Base-by-base conservation (phyloP, 1,140 invertebrate species). In the Trypoxylus dichotomus region DNA sequence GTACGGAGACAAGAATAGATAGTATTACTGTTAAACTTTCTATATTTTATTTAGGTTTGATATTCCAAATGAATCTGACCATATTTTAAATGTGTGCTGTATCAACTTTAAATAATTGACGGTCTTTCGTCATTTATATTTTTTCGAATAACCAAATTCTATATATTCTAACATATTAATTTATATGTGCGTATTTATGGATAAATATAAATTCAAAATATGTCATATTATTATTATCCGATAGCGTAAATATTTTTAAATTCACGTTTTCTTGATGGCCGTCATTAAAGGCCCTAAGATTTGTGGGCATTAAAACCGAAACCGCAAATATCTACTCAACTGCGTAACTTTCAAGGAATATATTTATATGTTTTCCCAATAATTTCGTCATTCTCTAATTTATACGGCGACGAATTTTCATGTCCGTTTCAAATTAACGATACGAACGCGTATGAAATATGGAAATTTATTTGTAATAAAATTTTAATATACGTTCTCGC, bases 381-480 rank as follows among this genome's bases (percentile, higher is more conserved):
- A 47, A 47, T 47, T 47, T 47, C 43, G 43, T 47, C 43, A 47
- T 47, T 47, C 43, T 15, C 43, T 47, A 47, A 47, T 47, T 47
- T 47, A 47, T 37, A 37, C 32, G 32, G 32, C 32, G 32, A 37
- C 32, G 32, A 37, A 37, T 37, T 37, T 37, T 5, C 7, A 58
- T 5, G 15, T 8, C 25, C 21, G 6, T 63, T 24, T 63, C 60
- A 63, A 63, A 63, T 63, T 63, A 63, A 63, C 60, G 60, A 63
- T 47, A 47, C 43, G n/a, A n/a, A n/a, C n/a, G n/a, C n/a, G 43
- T 19, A 1, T 63, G 25, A 63, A 63, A 63, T 63, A 63, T 63
- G 21, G 3, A 24, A 24, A 25, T 63, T 63, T 63, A 63, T 63
- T 63, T 63, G 24, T 63, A 63, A 63, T 63, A 63, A 63, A 63